Base-by-base conservation (phyloP, 2,888 invertebrate genomes). In the Aromia moschata region DNA sequence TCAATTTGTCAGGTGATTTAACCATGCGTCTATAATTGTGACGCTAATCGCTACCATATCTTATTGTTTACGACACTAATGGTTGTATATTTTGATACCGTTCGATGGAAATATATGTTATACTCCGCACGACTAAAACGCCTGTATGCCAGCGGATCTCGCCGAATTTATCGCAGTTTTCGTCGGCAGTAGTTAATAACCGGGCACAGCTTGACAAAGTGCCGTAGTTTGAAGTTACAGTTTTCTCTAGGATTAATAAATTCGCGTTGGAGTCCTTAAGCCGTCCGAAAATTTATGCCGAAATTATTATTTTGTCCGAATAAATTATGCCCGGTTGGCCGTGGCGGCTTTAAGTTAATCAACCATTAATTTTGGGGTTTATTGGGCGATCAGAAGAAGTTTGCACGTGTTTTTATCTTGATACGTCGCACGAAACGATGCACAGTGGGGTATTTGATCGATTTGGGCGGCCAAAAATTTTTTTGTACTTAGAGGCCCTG, bases 71-170 rank as follows among this genome's bases (percentile, higher is more conserved):
- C 11, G 9, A 16, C 33, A 10, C 11, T 36, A 10, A 33, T 16
- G 15, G 11, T n/a, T 1, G 16, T n/a, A 46, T 17, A 18, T 41
- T 41, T 41, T 33, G 31, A 33, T 11, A 17, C 12, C 31, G 11
- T 14, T 33, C 11, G 11, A 33, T 33, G 18, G 18, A 46, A 46
- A n/a, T 46, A 33, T 46, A 36, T 36, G 5, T 46, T 46, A 46
- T 17, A 9, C 33, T 5, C 36, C 11, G 17, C n/a, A 9, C 17
- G 31, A 46, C 12, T n/a, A 46, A 33, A 46, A 11, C 10, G 46
- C 46, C 36, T 36, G 36, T 18, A 36, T 36, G 16, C 33, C 7
- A 14, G 31, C 5, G 11, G 36, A 46, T 36, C 36, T 4, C 46
- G 4, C 33, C n/a, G 36, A 33, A 46, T 46, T 17, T 46, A 46